A percentile compares a stretch with the other conserved stretches of the same genome.
These are phyloP conservation scores for Pseudocheirus occidentalis DNA, from an alignment of 2,797 vertebrate genomes.

Conservation along the genomic window DNA sequence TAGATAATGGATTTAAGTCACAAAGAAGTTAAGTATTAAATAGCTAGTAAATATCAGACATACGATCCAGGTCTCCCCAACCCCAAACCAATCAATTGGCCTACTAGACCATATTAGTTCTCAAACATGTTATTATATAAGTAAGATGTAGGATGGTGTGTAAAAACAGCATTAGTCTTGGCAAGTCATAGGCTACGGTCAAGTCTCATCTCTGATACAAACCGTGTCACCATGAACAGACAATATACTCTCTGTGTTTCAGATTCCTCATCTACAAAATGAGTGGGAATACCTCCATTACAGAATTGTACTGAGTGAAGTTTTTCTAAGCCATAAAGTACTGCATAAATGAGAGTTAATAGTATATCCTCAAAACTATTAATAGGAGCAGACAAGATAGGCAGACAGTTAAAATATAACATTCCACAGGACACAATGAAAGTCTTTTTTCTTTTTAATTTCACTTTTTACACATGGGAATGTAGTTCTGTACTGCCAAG, in stretches of 20 bases:
- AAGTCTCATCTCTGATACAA: not conserved
- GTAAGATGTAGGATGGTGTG: not conserved
- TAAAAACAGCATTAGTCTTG: not conserved
- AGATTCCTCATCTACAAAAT: not conserved
- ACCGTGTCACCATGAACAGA: not conserved
- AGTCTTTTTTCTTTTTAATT: not conserved
- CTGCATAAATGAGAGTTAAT: not conserved
- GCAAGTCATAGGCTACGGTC: not conserved
- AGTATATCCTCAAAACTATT: not conserved
- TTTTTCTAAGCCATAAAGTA: not conserved
- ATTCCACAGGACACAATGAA: not conserved
- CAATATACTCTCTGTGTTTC: not conserved
- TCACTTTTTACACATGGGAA: not conserved
- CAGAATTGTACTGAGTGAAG: not conserved
- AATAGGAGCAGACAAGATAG: not conserved
- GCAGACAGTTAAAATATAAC: not conserved
- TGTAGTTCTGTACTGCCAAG: not conserved
- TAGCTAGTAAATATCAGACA: not conserved
- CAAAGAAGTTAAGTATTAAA: not conserved
- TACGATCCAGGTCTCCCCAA: not conserved
- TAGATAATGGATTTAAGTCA: not conserved
- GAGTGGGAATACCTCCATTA: not conserved
- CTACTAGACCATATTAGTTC: not conserved
- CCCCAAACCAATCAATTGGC: not conserved
- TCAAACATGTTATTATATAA: not conserved